phyloP scores from a whole-genome alignment of 30 jellyfish, hydroid and myxozoan genomes.

The Aurelia sp. region DNA sequence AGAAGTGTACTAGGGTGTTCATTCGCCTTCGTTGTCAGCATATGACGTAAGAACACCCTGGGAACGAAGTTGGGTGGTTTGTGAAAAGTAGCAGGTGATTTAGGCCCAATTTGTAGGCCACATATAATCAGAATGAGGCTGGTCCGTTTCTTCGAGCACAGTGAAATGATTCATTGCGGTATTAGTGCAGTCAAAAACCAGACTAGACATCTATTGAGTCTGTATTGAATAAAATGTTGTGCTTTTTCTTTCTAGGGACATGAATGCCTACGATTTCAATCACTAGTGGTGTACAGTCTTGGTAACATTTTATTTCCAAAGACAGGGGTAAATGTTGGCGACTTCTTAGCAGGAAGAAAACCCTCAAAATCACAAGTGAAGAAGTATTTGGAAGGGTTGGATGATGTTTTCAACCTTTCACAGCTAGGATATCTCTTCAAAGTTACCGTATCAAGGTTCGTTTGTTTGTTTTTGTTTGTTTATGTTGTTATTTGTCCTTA shows the following conservation, averaged over 20 bases:
- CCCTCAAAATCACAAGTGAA: conserved; percentile 7
- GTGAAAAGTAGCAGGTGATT: too few relatives aligned
- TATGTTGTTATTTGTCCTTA: too few relatives aligned
- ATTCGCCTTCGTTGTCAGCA: too few relatives aligned
- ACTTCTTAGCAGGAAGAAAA: conserved; percentile 25
- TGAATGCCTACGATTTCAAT: conserved; percentile 58
- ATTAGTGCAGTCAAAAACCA: too few relatives aligned
- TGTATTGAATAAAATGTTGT: background rate
- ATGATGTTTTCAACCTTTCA: background rate
- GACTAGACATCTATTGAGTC: too few relatives aligned
- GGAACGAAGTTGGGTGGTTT: too few relatives aligned
- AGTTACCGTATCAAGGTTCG: conserved; percentile 8
- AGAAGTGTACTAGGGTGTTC: too few relatives aligned
- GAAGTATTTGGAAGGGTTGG: background rate
- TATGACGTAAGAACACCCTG: too few relatives aligned
- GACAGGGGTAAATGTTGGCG: background rate
- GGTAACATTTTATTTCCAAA: conserved; percentile 76
- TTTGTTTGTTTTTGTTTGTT: background rate
- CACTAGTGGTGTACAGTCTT: conserved; percentile 73
- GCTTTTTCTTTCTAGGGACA: conserved; percentile 36
- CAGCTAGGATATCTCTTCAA: conserved; percentile 1
- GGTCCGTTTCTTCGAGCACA: too few relatives aligned
- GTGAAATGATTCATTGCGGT: too few relatives aligned
- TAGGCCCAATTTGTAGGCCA: too few relatives aligned
- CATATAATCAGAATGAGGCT: too few relatives aligned